A percentile compares a stretch with the other conserved stretches of the same genome.
Conservation (phyloP, 35 echinoderm and acorn worm species). For the Apostichopus californicus region DNA sequence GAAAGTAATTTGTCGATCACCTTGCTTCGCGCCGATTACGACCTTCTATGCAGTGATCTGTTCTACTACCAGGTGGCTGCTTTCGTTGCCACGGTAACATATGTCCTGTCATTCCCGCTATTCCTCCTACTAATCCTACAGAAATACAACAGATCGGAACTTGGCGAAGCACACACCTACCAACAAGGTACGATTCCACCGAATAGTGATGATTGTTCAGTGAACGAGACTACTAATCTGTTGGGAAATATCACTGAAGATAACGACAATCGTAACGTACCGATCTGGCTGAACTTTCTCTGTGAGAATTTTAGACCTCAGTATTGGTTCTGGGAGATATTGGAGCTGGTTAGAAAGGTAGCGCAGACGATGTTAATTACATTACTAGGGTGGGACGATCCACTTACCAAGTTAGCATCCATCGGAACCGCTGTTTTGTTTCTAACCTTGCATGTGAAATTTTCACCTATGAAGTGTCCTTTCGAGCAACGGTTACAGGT, state of each 20-base stretch:
- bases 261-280: neutral
- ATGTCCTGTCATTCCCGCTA: neutral
- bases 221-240: neutral
- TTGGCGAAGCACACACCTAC: neutral
- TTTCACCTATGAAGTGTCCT: no score
- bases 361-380: neutral
- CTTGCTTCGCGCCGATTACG: slow-evolving; percentile 19
- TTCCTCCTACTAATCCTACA: neutral
- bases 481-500: slow-evolving; percentile 54
- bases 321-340: slow-evolving; percentile 67
- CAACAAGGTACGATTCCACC: neutral
- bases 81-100: neutral
- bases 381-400: no score
- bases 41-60: neutral
- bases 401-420: no score
- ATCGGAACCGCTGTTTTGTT: no score
- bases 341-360: slow-evolving; percentile 58
- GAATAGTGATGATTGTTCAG: neutral
- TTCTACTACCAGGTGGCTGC: neutral
- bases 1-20: neutral
- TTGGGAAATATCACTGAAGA: neutral
- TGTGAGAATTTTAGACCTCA: neutral
- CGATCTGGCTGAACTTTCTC: slow-evolving; percentile 54
- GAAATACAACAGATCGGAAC: neutral
- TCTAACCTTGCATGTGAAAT: no score